phyloP scores from a whole-genome alignment of 2,888 invertebrate species.

The Drosophila ezoana region DNA sequence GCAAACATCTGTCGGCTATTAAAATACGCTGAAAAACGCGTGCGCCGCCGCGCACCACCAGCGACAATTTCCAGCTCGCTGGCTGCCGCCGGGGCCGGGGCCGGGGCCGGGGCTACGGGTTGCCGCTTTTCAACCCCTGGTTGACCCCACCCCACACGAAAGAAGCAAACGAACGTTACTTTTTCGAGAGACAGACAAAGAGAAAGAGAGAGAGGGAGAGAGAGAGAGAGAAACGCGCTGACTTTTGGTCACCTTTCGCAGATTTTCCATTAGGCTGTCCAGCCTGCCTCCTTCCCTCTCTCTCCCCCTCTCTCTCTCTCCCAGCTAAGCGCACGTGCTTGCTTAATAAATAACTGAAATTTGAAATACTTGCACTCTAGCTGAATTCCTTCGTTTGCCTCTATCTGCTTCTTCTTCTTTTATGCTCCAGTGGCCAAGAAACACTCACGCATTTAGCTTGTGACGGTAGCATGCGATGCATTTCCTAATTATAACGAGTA shows the following conservation, averaged over 20 bases:
- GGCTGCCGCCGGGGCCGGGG: conserved; percentile 19
- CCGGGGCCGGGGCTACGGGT: conserved; percentile 15
- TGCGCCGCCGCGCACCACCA: conserved; percentile 62
- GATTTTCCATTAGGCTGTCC: conserved; percentile 15
- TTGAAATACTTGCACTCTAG: conserved; percentile 43
- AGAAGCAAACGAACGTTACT: conserved; percentile 63
- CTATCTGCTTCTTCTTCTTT: conserved; percentile 40
- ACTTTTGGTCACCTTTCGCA: conserved; percentile 24
- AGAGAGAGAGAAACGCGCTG: neutral
- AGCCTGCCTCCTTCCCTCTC: neutral
- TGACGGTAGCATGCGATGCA: conserved; percentile 65
- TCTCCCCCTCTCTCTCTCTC: neutral
- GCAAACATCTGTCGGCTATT: conserved; percentile 84
- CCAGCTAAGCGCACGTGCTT: conserved; percentile 58
- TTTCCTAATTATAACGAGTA: conserved; percentile 73
- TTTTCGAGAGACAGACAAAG: conserved; percentile 34
- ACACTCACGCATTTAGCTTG: conserved; percentile 30
- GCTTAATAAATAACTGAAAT: conserved; percentile 58
- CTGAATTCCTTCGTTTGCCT: conserved; percentile 22
- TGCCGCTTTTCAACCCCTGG: conserved; percentile 3
- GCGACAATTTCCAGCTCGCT: conserved; percentile 72
- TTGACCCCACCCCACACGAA: conserved; percentile 49
- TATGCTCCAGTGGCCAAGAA: conserved; percentile 70
- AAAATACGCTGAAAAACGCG: conserved; percentile 74
- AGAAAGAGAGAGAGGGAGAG: neutral